Conservation (phyloP, 2,888 invertebrate genomes). For the Monopis laevigella region DNA sequence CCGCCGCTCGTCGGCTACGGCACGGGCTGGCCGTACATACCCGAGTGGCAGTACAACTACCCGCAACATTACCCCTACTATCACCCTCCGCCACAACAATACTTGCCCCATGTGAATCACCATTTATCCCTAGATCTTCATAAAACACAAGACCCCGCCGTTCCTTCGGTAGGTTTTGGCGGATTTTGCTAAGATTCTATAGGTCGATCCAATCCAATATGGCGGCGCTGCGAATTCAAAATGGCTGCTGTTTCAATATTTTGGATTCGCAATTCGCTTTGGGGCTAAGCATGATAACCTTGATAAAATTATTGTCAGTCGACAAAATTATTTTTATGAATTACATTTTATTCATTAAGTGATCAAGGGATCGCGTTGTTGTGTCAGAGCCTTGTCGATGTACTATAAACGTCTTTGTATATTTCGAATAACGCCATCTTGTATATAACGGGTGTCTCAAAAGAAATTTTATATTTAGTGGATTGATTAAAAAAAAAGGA, state of each 20-base stretch:
- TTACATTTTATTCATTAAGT: neutral
- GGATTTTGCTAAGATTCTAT: slow-evolving; percentile 58
- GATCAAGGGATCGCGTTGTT: neutral
- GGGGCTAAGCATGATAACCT: too few relatives aligned
- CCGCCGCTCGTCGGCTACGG: slow-evolving; percentile 57
- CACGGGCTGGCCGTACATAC: slow-evolving; percentile 28
- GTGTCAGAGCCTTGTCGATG: neutral
- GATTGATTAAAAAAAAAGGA: too few relatives aligned
- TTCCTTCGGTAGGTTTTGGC: slow-evolving; percentile 60
- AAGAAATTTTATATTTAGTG: too few relatives aligned
- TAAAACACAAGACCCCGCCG: slow-evolving; percentile 52
- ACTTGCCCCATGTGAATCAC: slow-evolving; percentile 45
- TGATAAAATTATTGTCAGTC: too few relatives aligned
- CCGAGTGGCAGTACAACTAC: slow-evolving; percentile 60
- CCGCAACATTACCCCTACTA: slow-evolving; percentile 45
- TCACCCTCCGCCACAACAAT: slow-evolving; percentile 40
- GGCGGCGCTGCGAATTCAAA: neutral
- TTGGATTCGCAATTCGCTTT: too few relatives aligned
- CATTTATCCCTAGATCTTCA: slow-evolving; percentile 49
- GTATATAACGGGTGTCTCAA: too few relatives aligned
- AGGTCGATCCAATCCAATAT: neutral
- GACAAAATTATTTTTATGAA: neutral
- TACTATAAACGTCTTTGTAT: too few relatives aligned
- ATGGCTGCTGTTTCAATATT: too few relatives aligned
- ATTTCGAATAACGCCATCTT: too few relatives aligned